Evolutionary conservation across 2,888 invertebrate genomes (phyloP).

Genomic region (Sinodicranocentrus sp.): DNA sequence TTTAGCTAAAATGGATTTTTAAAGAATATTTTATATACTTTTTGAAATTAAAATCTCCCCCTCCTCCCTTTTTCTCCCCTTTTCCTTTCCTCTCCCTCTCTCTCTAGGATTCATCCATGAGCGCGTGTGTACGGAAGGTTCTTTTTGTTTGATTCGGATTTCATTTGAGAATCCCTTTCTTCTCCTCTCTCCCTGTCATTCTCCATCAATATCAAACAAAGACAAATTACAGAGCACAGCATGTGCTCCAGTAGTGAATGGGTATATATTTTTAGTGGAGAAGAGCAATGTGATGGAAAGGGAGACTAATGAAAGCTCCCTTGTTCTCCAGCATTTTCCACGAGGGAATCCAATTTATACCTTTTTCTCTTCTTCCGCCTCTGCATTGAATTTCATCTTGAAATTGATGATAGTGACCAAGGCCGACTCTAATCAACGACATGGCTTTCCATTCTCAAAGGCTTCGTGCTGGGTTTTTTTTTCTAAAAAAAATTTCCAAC

Average conservation of each 20-base stretch:
- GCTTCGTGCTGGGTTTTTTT: conserved; percentile 42
- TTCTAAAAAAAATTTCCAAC: no score
- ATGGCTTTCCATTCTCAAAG: conserved; percentile 19
- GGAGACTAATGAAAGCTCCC: not conserved
- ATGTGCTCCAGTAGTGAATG: conserved; percentile 23
- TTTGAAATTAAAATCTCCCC: no score
- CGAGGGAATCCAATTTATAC: no score
- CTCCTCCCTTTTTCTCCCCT: no score
- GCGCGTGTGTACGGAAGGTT: not conserved
- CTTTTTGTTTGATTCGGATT: not conserved
- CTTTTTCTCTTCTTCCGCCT: no score
- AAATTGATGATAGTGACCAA: conserved; percentile 5
- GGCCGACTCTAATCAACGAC: conserved; percentile 1
- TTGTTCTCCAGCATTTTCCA: not conserved
- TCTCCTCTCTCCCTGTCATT: conserved; percentile 27
- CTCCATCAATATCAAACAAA: conserved; percentile 47
- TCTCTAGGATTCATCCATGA: no score
- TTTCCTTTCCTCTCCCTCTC: not conserved
- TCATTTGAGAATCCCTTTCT: not conserved
- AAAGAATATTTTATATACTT: no score
- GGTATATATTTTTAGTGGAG: not conserved
- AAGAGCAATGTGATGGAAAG: no score
- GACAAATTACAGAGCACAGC: conserved; percentile 56
- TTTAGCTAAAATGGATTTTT: no score
- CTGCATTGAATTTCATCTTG: conserved; percentile 4